Base-by-base conservation (phyloP, 1,140 invertebrate species). In the Macrotrachela quadricornifera region DNA sequence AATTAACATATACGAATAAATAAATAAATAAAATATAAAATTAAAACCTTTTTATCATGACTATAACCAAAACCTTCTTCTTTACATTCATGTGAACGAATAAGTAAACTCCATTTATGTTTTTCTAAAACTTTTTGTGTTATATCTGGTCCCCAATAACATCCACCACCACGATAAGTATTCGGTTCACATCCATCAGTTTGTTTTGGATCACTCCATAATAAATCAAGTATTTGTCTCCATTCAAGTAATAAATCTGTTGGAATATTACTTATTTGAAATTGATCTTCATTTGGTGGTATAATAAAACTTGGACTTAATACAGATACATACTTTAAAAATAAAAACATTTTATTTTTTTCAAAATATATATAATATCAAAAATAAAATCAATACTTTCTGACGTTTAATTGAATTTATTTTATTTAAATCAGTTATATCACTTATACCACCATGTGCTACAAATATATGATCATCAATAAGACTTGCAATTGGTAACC, bases 41-140 rank as follows among this genome's bases (percentile, higher is more conserved):
- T n/a, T 10, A 37, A 49, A 49, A 85, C 81, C 70, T 80, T 79
- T 54, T 80, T 77, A 62, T 80, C 75, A 60, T 91, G 86, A 21
- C 77, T 76, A 51, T 82, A 77, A 67, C 90, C 85, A 63, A 83
- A 87, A 1, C 86, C 86, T 40, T 84, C 82, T 1, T 78, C 76
- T 71, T 90, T 90, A 66, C 86, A 91, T 67, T 91, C 85, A 64
- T 91, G 86, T 12, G 83, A 87, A 41, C 86, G 73, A 17, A 91
- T 79, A 1, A 91, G 66, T 58, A 81, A 76, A 51, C 76, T 71
- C 8, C 87, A 71, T 55, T 79, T 77, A 66, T 87, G 77, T 60
- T 77, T 76, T 56, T 78, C 71, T 14, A 90, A 71, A 59, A 90
- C 81, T 11, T 74, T 71, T 16, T 78, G 71, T 0, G 84, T 86